Base-by-base conservation (phyloP, 2,113 vertebrate genomes). In the Laticauda laticaudata region DNA sequence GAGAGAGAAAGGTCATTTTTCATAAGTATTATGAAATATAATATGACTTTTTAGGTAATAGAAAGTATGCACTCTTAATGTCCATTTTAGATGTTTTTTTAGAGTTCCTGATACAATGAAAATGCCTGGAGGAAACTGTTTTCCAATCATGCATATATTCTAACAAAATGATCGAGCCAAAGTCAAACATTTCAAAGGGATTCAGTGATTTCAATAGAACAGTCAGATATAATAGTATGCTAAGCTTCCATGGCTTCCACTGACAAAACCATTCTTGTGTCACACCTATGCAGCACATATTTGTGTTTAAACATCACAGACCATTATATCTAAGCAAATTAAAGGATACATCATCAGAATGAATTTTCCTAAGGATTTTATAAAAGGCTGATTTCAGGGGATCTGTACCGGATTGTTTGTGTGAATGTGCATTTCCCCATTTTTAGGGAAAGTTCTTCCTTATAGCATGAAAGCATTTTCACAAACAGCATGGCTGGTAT, bases 381-480 rank as follows among this genome's bases (percentile, higher is more conserved):
- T 29, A 91, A 93, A 93, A n/a, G 55, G 51, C 7, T 86, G 88
- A 2, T 92, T 92, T 88, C 5, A 75, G 53, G 43, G 21, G 88
- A 90, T 94, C 94, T 92, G 89, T 61, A 43, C 9, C 69, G 55
- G 93, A 94, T 94, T 95, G 91, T 93, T 94, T 96, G 95, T 97
- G 59, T 94, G 54, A 93, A 8, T 14, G 54, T 85, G 88, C 90
- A 75, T 75, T 93, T 87, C 91, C 93, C 91, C 94, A 54, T 91
- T 86, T 86, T 29, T 91, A 54, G 55, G 91, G 86, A 92, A 81
- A 92, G 92, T 23, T 92, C 53, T 59, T 24, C 14, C 54, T 91
- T 69, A 92, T 57, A 94, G 24, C 89, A 81, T 69, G 0, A 0
- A 39, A 20, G 34, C 89, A 81, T 54, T 88, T 89, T 87, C 88